phyloP scores from a whole-genome alignment of 2,888 invertebrate genomes.

The Noctua janthina region DNA sequence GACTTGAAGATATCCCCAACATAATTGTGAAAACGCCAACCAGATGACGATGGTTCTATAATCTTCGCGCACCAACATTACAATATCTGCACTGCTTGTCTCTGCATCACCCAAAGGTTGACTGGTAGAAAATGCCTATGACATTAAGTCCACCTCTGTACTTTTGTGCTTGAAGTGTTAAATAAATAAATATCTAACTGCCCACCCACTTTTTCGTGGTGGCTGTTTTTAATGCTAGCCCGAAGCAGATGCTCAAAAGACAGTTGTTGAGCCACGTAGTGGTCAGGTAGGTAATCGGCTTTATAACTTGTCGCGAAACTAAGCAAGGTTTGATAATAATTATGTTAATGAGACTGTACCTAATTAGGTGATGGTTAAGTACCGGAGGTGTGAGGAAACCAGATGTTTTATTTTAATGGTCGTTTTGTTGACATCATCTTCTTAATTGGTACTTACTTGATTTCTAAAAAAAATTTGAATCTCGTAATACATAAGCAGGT shows the following conservation, averaged over 20 bases:
- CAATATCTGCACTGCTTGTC: too few relatives aligned
- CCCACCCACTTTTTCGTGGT: neutral
- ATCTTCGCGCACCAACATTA: neutral
- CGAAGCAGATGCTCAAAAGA: neutral
- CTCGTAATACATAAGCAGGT: neutral
- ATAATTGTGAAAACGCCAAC: neutral
- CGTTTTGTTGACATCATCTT: neutral
- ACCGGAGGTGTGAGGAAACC: constrained; percentile 33
- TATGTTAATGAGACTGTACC: constrained; percentile 32
- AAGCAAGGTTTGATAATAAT: constrained; percentile 39
- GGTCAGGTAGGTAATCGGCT: neutral
- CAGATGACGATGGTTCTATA: neutral
- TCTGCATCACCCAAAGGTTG: too few relatives aligned
- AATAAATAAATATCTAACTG: neutral
- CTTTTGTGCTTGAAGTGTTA: too few relatives aligned
- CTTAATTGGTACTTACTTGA: constrained; percentile 11
- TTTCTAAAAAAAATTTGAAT: neutral
- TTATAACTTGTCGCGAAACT: constrained; percentile 32
- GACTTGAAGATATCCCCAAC: neutral
- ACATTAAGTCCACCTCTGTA: too few relatives aligned
- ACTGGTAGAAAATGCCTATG: too few relatives aligned
- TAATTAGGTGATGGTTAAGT: constrained; percentile 34
- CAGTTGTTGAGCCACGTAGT: neutral
- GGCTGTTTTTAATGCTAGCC: neutral
- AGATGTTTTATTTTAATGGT: neutral